Percentiles rank a stretch among this genome's conserved stretches.
Conservation (phyloP, 2,888 invertebrate species). For the Drosophila pseudotakahashii region DNA sequence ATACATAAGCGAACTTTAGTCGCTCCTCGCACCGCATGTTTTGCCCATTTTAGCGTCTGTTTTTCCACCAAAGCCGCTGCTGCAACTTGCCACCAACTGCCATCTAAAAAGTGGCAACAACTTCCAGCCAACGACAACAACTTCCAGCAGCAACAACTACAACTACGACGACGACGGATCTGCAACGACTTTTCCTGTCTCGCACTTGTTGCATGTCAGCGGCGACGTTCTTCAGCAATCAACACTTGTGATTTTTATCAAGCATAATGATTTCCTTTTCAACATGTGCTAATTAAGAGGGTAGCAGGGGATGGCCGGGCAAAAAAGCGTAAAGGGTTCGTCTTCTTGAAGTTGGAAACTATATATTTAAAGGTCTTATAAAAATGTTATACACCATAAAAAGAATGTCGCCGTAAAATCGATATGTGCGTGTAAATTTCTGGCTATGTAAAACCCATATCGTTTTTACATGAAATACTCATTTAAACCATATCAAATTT, state of each 20-base stretch:
- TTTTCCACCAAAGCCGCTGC: constrained; percentile 52
- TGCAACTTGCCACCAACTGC: constrained; percentile 45
- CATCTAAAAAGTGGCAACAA: constrained; percentile 48
- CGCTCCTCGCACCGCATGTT: constrained; percentile 71
- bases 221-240: constrained; percentile 65
- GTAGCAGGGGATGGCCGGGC: constrained; percentile 11
- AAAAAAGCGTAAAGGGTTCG: constrained; percentile 24
- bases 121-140: constrained; percentile 34
- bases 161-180: constrained; percentile 24
- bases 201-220: constrained; percentile 68
- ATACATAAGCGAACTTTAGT: constrained; percentile 69
- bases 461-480: too few relatives aligned
- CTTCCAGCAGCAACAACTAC: constrained; percentile 12
- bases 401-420: too few relatives aligned
- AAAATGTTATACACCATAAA: too few relatives aligned
- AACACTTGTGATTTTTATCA: constrained; percentile 81
- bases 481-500: too few relatives aligned
- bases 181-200: constrained; percentile 71
- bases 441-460: too few relatives aligned
- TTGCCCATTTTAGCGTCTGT: constrained; percentile 78
- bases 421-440: too few relatives aligned
- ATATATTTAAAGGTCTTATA: background rate
- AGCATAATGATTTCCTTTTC: constrained; percentile 81
- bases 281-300: constrained; percentile 76
- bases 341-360: background rate